Evolutionary conservation across 2,888 invertebrate genomes (phyloP).

Genomic region (Zygogramma bicolorata): DNA sequence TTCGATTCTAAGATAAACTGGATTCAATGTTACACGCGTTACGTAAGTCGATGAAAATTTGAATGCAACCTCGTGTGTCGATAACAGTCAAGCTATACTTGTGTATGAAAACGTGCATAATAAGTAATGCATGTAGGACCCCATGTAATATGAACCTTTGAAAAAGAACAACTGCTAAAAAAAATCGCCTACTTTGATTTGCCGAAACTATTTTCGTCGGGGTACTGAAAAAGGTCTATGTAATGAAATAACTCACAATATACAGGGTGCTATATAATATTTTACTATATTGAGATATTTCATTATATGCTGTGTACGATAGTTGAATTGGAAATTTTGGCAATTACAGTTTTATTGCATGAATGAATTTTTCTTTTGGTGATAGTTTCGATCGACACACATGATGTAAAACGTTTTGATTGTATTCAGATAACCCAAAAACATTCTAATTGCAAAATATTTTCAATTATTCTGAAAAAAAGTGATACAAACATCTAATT

Average conservation of each 20-base stretch:
- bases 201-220: slow-evolving; percentile 28
- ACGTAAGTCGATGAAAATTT: slow-evolving; percentile 53
- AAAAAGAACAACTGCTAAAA: slow-evolving; percentile 28
- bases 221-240: slow-evolving; percentile 27
- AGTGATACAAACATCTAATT: no score
- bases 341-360: no score
- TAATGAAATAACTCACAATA: slow-evolving; percentile 48
- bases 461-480: no score
- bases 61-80: slow-evolving; percentile 61
- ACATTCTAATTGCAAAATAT: no score
- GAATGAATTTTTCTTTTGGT: no score
- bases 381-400: no score
- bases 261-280: slow-evolving; percentile 49
- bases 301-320: slow-evolving; percentile 37
- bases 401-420: no score
- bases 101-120: slow-evolving; percentile 62
- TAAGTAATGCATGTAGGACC: slow-evolving; percentile 47
- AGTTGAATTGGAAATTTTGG: no score
- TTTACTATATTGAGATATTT: slow-evolving; percentile 47
- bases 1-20: neutral
- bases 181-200: slow-evolving; percentile 38
- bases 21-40: slow-evolving; percentile 6
- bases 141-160: slow-evolving; percentile 52
- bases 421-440: no score
- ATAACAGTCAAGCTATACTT: slow-evolving; percentile 60